Evolutionary conservation across 2,113 vertebrate genomes (phyloP), one percentile per base, ranked within the genome.

Genomic region (Pleuronectes platessa): DNA sequence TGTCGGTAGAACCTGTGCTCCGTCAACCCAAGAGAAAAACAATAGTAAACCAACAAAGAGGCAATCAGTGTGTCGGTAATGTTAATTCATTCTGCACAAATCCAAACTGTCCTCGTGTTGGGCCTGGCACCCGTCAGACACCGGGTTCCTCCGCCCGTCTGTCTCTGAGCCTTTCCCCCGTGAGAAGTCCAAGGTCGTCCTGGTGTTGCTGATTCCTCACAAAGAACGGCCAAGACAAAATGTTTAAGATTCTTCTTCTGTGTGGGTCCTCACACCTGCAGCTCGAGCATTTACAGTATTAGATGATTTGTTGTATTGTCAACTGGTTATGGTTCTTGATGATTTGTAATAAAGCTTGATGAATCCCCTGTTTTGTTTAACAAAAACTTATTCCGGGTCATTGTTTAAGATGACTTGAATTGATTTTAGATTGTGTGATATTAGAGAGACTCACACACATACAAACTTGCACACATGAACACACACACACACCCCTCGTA

Each of bases 261-360:
- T 86, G 81, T 63, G 76, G 78, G 84, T 88, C 72, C 75, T 86
- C 65, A 61, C 31, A 58, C 86, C 78, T 49, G 70, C 87, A 85
- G 83, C 72, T 81, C 71, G 75, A 86, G 74, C 86, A 84, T 89
- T 87, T 86, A 82, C 88, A 91, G 89, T 93, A 81, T 93, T 92
- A 90, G 89, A 87, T 84, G 60, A 88, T 71, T 83, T 88, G 88
- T 90, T 91, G 90, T 91, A 88, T 76, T 85, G 92, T 89, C 77
- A 67, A 64, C 82, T 91, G 89, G 83, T 90, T 86, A 73, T 88
- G 83, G 86, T 86, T 88, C 77, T 86, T 88, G 88, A 85, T 90
- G 84, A 90, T 90, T 93, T 92, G 88, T 91, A 90, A 92, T 92
- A 92, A 92, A 92, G 87, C 84, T 82, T 81, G 85, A 90, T 87